These are phyloP conservation scores for Amblyjoppa proteus DNA, from an alignment of 2,888 invertebrate species.

Conservation along the genomic window DNA sequence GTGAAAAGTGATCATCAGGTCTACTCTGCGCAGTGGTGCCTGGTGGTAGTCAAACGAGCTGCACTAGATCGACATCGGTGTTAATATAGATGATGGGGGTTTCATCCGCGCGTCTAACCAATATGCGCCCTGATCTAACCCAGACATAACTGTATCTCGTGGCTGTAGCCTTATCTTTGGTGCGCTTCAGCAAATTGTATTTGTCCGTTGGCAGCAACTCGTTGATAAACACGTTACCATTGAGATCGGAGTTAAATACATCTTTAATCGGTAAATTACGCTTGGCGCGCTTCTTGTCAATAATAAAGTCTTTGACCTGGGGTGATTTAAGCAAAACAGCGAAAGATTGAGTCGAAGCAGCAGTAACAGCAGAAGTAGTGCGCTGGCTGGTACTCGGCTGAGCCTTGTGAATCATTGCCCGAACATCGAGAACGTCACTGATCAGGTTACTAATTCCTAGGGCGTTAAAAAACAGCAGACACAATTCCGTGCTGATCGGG, in stretches of 20 bases:
- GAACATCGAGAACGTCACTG: neutral
- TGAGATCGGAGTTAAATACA: neutral
- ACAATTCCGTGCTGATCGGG: neutral
- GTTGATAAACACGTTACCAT: conserved; percentile 29
- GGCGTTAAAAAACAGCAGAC: neutral
- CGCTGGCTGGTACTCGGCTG: neutral
- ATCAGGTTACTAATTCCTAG: neutral
- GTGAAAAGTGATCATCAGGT: no score
- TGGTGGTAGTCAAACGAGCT: neutral
- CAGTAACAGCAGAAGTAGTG: no score
- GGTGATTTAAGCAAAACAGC: neutral
- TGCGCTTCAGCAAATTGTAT: conserved; percentile 8
- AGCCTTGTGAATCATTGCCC: neutral
- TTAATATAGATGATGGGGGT: neutral
- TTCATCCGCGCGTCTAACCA: neutral
- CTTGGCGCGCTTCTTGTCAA: neutral
- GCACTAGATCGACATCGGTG: neutral
- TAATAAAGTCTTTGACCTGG: conserved; percentile 5
- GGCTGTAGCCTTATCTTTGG: conserved; percentile 23
- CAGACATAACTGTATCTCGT: conserved; percentile 12
- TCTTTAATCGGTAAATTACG: neutral
- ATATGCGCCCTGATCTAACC: conserved; percentile 5
- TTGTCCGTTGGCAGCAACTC: conserved; percentile 13
- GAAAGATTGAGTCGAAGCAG: neutral
- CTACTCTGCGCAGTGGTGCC: no score